Percentiles rank a stretch among this genome's conserved stretches.
These are phyloP conservation scores for Panzeria rudis DNA, from an alignment of 2,888 invertebrate genomes.

Conservation along the genomic window DNA sequence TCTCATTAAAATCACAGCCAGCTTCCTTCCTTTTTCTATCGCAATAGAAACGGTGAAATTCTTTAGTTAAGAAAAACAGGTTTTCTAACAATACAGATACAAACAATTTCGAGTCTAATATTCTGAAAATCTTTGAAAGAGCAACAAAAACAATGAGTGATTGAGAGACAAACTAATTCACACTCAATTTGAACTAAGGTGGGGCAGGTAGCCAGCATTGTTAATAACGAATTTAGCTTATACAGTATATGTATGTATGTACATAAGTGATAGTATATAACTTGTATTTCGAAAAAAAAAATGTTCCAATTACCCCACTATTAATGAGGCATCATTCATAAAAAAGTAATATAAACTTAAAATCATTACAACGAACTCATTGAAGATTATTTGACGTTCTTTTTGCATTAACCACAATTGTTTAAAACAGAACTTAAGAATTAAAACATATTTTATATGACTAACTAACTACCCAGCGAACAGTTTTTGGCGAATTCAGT, in stretches of 20 bases:
- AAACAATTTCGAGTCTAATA: constrained; percentile 28
- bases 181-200: constrained; percentile 68
- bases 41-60: not conserved
- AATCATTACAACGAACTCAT: not conserved
- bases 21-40: constrained; percentile 44
- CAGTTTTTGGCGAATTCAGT: no score
- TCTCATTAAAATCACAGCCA: constrained; percentile 12
- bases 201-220: constrained; percentile 61
- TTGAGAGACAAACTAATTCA: constrained; percentile 40
- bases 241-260: not conserved
- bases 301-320: no score
- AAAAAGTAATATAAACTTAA: not conserved
- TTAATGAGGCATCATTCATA: not conserved
- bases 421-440: not conserved
- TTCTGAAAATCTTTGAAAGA: constrained; percentile 26
- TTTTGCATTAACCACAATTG: not conserved
- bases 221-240: constrained; percentile 7
- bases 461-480: no score
- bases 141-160: constrained; percentile 2
- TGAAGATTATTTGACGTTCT: not conserved
- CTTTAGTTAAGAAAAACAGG: constrained; percentile 34
- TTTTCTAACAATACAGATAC: constrained; percentile 44
- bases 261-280: constrained; percentile 1
- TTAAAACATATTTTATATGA: not conserved
- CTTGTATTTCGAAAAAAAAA: not conserved